These are phyloP conservation scores for Hucho hucho DNA, from an alignment of 2,113 vertebrate genomes.

Conservation along the genomic window DNA sequence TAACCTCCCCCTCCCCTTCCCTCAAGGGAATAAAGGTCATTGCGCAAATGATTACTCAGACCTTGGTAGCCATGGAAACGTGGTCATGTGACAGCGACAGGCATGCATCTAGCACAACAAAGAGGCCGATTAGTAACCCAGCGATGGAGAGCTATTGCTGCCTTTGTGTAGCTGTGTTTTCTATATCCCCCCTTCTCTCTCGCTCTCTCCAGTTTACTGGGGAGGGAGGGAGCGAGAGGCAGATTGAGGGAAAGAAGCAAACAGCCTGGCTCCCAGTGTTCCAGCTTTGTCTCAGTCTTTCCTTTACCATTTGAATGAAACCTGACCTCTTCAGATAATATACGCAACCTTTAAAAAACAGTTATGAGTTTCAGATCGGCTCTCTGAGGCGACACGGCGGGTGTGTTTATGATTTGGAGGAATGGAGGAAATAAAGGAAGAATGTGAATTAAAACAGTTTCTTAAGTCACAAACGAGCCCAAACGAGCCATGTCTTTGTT, in stretches of 20 bases:
- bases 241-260: slow-evolving; percentile 30
- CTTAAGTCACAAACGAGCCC: neutral
- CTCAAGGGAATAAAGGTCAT: slow-evolving; percentile 93
- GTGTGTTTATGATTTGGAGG: slow-evolving; percentile 10
- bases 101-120: slow-evolving; percentile 84
- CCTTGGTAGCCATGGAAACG: slow-evolving; percentile 91
- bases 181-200: slow-evolving; percentile 33
- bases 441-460: neutral
- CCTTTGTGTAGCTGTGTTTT: slow-evolving; percentile 74
- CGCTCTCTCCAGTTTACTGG: slow-evolving; percentile 55
- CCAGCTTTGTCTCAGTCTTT: slow-evolving; percentile 61
- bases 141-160: slow-evolving; percentile 76
- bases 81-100: slow-evolving; percentile 85
- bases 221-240: slow-evolving; percentile 27
- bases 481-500: neutral
- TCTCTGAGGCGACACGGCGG: neutral
- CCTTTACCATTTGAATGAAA: slow-evolving; percentile 55
- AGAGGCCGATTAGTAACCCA: slow-evolving; percentile 85
- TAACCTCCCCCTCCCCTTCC: slow-evolving; percentile 69
- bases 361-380: neutral
- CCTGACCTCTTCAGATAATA: slow-evolving; percentile 40
- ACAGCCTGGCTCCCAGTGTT: slow-evolving; percentile 48
- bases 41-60: slow-evolving; percentile 98
- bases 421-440: neutral
- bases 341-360: slow-evolving; percentile 34